Conservation (phyloP, 2,113 vertebrate genomes). For the Pavo muticus region DNA sequence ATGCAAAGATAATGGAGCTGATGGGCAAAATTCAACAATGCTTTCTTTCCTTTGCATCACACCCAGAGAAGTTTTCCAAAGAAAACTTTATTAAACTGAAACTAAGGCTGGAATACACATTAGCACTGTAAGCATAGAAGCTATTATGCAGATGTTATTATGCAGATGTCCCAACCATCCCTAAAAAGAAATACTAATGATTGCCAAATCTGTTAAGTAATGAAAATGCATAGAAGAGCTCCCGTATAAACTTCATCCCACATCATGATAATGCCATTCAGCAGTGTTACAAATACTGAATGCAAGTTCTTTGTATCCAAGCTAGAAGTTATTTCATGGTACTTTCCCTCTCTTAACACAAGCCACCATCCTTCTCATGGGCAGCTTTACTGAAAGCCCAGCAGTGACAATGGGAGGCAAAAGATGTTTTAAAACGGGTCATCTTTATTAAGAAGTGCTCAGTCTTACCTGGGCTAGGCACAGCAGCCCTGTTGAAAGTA, state of each 20-base stretch:
- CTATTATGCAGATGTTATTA: neutral
- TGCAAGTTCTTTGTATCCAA: neutral
- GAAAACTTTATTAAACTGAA: neutral
- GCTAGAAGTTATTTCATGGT: neutral
- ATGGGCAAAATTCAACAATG: neutral
- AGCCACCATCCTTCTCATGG: neutral
- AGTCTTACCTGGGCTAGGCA: constrained; percentile 16
- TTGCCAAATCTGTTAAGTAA: neutral
- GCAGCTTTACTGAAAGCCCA: neutral
- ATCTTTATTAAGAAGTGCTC: constrained; percentile 3
- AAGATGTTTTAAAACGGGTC: constrained; percentile 39
- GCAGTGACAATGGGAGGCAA: neutral
- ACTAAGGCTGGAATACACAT: neutral
- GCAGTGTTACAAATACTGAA: neutral
- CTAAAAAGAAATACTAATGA: neutral
- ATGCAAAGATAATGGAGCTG: neutral
- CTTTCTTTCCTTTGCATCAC: neutral
- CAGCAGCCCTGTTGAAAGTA: neutral
- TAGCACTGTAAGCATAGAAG: neutral
- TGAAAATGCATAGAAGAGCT: neutral
- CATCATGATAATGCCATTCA: neutral
- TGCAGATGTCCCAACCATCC: neutral
- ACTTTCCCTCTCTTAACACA: neutral
- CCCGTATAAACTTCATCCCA: neutral
- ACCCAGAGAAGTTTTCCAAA: neutral